phyloP scores from a whole-genome alignment of 2,113 vertebrate species.

The Passer domesticus region DNA sequence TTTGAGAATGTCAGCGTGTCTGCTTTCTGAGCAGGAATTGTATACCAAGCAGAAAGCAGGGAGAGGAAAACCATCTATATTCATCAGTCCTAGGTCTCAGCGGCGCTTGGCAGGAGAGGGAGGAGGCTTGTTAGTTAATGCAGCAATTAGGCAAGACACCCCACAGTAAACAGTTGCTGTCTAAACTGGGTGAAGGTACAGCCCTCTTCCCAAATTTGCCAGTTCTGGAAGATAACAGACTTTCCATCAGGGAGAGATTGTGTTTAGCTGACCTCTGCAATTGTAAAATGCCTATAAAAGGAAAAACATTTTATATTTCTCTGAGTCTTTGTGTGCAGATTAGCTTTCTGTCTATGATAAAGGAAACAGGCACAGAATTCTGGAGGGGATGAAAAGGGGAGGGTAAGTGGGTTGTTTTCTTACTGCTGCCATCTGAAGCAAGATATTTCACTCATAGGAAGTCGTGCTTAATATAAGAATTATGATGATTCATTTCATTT shows the following conservation, averaged over 20 bases:
- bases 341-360: not conserved
- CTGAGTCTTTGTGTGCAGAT: not conserved
- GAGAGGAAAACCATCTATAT: not conserved
- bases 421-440: not conserved
- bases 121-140: not conserved
- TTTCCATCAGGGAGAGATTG: not conserved
- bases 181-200: not conserved
- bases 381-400: not conserved
- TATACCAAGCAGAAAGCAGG: not conserved
- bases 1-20: not conserved
- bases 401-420: not conserved
- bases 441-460: not conserved
- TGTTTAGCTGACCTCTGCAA: not conserved
- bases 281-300: slow-evolving; percentile 52
- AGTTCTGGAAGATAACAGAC: not conserved
- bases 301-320: slow-evolving; percentile 11
- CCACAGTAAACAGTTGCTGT: not conserved
- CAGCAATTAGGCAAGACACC: not conserved
- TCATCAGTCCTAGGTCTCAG: not conserved
- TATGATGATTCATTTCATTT: not conserved
- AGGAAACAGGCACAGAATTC: not conserved
- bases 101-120: not conserved
- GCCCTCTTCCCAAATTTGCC: not conserved
- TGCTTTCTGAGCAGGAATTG: not conserved
- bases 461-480: not conserved